These are phyloP conservation scores for Cylloceria caligata DNA, from an alignment of 2,888 invertebrate species.

Conservation along the genomic window DNA sequence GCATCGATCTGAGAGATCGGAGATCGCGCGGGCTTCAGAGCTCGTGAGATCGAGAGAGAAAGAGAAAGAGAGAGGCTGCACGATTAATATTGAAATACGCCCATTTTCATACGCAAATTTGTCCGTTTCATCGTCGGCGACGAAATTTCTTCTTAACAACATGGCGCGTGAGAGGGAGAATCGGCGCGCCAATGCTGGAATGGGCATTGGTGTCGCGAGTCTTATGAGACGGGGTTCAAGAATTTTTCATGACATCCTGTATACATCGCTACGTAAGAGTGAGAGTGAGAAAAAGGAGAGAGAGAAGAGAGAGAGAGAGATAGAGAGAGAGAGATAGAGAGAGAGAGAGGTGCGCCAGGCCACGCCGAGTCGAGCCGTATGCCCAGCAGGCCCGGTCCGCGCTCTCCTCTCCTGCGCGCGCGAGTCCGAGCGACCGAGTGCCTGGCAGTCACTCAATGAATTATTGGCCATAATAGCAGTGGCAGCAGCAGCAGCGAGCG, in stretches of 20 bases:
- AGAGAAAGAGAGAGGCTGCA: background rate
- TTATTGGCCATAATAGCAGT: slow-evolving; percentile 85
- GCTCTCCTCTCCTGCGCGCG: slow-evolving; percentile 67
- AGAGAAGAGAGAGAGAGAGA: slow-evolving; percentile 36
- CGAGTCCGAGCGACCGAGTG: slow-evolving; percentile 77
- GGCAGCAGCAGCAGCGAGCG: slow-evolving; percentile 75
- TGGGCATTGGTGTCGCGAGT: background rate
- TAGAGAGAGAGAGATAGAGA: slow-evolving; percentile 41
- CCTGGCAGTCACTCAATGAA: slow-evolving; percentile 84
- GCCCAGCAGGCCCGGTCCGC: slow-evolving; percentile 62
- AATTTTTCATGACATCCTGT: slow-evolving; percentile 70
- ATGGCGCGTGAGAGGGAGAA: slow-evolving; percentile 1
- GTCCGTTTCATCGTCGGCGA: slow-evolving; percentile 27
- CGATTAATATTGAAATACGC: slow-evolving; percentile 54
- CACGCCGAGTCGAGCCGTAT: slow-evolving; percentile 52
- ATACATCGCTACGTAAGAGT: slow-evolving; percentile 49
- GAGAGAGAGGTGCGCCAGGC: slow-evolving; percentile 61
- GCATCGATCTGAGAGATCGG: background rate
- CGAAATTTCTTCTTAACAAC: slow-evolving; percentile 36
- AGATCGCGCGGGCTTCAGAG: background rate
- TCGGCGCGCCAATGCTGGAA: background rate
- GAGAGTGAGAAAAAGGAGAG: too few species aligned
- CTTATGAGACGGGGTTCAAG: slow-evolving; percentile 28
- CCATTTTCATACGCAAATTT: slow-evolving; percentile 45
- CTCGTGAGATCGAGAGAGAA: background rate